Evolutionary conservation across 1,140 invertebrate genomes (phyloP).

Genomic region (Cheumatopsyche charites): DNA sequence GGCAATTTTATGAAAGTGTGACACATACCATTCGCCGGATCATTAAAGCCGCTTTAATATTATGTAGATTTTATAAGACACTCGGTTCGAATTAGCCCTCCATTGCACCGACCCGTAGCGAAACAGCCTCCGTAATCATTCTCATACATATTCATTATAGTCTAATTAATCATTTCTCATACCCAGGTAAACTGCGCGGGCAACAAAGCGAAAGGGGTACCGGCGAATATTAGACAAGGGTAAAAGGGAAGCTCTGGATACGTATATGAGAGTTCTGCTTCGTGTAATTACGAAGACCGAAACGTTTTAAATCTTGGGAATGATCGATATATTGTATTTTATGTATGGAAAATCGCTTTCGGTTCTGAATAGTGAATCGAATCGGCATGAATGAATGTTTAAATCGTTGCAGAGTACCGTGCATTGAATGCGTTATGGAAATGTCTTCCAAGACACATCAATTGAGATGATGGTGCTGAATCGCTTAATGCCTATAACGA

Average conservation of each 20-base stretch:
- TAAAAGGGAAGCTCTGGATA: slow-evolving; percentile 22
- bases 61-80: slow-evolving; percentile 35
- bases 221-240: slow-evolving; percentile 34
- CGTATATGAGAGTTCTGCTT: neutral
- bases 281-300: too few relatives aligned
- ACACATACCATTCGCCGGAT: neutral
- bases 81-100: slow-evolving; percentile 40
- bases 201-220: slow-evolving; percentile 36
- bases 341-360: too few relatives aligned
- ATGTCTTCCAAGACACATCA: neutral
- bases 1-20: neutral
- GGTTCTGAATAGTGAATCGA: too few relatives aligned
- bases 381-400: slow-evolving; percentile 1
- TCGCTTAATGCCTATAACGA: too few relatives aligned
- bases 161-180: slow-evolving; percentile 49
- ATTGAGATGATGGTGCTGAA: too few relatives aligned
- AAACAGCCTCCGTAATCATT: slow-evolving; percentile 46
- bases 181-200: slow-evolving; percentile 24
- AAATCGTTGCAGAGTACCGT: neutral
- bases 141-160: slow-evolving; percentile 49
- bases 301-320: too few relatives aligned
- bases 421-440: slow-evolving; percentile 4
- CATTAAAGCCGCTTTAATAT: slow-evolving; percentile 35
- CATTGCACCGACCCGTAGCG: slow-evolving; percentile 33
- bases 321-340: too few relatives aligned